A percentile compares a stretch with the other conserved stretches of the same genome.
Evolutionary conservation across 2,888 invertebrate genomes (phyloP).

Genomic region (Tipula unca): DNA sequence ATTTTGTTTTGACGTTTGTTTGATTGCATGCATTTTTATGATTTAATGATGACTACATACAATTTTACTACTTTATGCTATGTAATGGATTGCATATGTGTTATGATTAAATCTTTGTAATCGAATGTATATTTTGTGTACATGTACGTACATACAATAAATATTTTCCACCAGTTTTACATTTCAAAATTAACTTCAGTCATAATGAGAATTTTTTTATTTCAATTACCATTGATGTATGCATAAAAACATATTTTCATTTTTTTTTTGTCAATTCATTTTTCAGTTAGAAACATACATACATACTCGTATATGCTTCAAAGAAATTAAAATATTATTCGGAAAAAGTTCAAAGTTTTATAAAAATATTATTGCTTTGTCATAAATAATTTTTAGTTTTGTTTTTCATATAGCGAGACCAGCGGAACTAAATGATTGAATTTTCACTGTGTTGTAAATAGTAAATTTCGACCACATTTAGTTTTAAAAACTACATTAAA

Average conservation of each 20-base stretch:
- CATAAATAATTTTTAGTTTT: neutral
- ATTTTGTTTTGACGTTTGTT: neutral
- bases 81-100: neutral
- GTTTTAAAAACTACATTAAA: neutral
- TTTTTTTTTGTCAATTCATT: neutral
- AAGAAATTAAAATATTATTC: neutral
- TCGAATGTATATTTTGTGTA: neutral
- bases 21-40: conserved; percentile 8
- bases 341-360: neutral
- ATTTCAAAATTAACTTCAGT: neutral
- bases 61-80: neutral
- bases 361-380: neutral
- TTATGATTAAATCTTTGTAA: neutral
- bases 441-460: neutral
- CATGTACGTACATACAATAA: neutral
- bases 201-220: neutral
- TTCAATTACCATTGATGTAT: neutral
- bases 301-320: neutral
- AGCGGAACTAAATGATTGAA: neutral
- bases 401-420: neutral
- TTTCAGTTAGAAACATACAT: neutral
- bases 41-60: neutral
- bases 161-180: neutral
- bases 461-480: neutral
- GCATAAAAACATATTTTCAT: neutral